A percentile compares a stretch with the other conserved stretches of the same genome.
Conservation (phyloP, 2,888 invertebrate genomes). For the Bruchidius siliquastri region DNA sequence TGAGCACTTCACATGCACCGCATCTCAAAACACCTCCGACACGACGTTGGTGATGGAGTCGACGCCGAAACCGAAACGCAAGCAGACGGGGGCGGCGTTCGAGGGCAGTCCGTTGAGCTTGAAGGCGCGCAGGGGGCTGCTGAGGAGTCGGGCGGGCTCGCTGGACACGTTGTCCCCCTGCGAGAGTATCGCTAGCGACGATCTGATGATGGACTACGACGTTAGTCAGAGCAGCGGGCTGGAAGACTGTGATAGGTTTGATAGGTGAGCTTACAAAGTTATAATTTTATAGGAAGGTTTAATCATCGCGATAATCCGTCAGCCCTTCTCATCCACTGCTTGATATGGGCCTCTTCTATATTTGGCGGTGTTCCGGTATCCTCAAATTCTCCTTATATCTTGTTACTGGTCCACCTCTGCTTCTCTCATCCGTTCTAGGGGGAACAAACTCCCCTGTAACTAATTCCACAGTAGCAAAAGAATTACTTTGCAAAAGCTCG, state of each 20-base stretch:
- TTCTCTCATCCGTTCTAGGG: too few species aligned
- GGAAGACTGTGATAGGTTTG: constrained; percentile 50
- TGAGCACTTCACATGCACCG: constrained; percentile 7
- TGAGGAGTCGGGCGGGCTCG: constrained; percentile 55
- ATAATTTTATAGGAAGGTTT: too few species aligned
- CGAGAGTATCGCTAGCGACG: constrained; percentile 80
- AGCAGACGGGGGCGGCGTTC: constrained; percentile 31
- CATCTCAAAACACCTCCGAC: constrained; percentile 37
- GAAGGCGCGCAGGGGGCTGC: constrained; percentile 33
- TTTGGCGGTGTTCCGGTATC: too few species aligned
- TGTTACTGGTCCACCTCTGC: too few species aligned
- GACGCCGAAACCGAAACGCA: constrained; percentile 40
- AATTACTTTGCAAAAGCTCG: too few species aligned
- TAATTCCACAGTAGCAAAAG: too few species aligned
- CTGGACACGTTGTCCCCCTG: constrained; percentile 79
- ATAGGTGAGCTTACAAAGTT: not conserved
- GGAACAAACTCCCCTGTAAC: too few species aligned
- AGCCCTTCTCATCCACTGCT: too few species aligned
- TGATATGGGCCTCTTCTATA: too few species aligned
- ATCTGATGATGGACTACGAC: constrained; percentile 84
- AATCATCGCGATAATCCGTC: too few species aligned
- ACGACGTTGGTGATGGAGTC: constrained; percentile 40
- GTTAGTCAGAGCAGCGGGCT: constrained; percentile 47
- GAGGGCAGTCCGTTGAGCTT: constrained; percentile 43
- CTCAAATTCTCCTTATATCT: too few species aligned